Base-by-base conservation (phyloP, 1,140 invertebrate species). In the Oncopeltus fasciatus region DNA sequence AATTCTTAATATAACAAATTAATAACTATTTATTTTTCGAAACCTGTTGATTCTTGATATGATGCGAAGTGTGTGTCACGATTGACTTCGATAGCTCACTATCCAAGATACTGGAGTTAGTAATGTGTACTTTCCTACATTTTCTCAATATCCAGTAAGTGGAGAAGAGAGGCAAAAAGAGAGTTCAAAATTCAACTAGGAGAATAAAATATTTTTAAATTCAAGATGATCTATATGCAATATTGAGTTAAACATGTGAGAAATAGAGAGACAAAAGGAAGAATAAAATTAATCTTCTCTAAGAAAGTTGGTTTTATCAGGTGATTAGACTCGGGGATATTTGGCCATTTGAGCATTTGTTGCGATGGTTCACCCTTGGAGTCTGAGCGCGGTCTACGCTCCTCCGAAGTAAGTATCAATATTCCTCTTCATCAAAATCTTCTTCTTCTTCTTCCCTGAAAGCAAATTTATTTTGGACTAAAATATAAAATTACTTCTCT, bases 361-460 rank as follows among this genome's bases (percentile, higher is more conserved):
- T 53, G 49, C 49, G 49, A 53, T 53, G 49, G 49, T 53, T 53
- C 20, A 53, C 49, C 18, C 24, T 18, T 4, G 49, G 49, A 16
- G 20, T 53, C 5, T 14, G 49, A 53, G 49, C 20, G 49, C 20
- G 20, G 14, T 53, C 49, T 24, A 53, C 24, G 49, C 49, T 53
- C 49, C 49, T 53, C 49, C 49, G 49, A 53, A 53, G 49, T 26
- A 53, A 53, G 49, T 53, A 53, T 53, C 49, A 53, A 53, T 53
- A 53, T 53, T 53, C 49, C 49, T 53, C 49, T 24, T 53, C 49
- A 12, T 53, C 49, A 53, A 53, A 53, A 53, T 53, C 49, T 21
- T 53, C 49, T 24, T 53, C 49, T 24, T 53, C 49, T 26, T 53
- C 49, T 26, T 53, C 49, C 49, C 49, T 53, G 12, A 8, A n/a